Conservation (phyloP, 2,113 vertebrate genomes). For the Lophotis ruficrista region DNA sequence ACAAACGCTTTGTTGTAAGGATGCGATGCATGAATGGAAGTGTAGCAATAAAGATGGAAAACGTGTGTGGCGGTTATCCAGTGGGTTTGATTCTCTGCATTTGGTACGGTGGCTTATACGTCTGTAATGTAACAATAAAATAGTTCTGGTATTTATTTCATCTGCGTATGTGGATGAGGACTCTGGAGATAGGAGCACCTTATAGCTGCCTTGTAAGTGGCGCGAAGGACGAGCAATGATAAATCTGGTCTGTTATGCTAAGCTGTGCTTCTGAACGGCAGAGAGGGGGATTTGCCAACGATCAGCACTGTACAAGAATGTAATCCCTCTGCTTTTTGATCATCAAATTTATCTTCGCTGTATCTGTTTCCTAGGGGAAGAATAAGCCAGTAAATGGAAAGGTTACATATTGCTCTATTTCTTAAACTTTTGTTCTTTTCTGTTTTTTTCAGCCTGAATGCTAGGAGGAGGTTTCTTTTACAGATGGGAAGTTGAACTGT, state of each 20-base stretch:
- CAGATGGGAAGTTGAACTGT: not conserved
- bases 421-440: slow-evolving; percentile 29
- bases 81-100: not conserved
- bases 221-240: slow-evolving; percentile 48
- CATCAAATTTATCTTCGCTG: slow-evolving; percentile 38
- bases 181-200: slow-evolving; percentile 23
- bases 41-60: not conserved
- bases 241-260: slow-evolving; percentile 44
- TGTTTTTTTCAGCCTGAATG: not conserved
- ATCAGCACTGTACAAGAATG: slow-evolving; percentile 21
- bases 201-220: not conserved
- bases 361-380: slow-evolving; percentile 40
- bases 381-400: slow-evolving; percentile 46
- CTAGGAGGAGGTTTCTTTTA: not conserved
- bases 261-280: slow-evolving; percentile 40
- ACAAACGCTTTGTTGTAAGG: not conserved
- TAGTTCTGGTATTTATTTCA: not conserved
- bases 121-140: not conserved
- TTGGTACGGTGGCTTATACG: not conserved
- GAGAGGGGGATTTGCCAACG: slow-evolving; percentile 44
- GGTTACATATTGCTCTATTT: slow-evolving; percentile 18
- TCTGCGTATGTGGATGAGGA: not conserved
- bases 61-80: fast-evolving
- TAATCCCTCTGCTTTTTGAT: slow-evolving; percentile 50
- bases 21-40: not conserved